phyloP scores from a whole-genome alignment of 2,888 invertebrate genomes.

The Sycophila texana region DNA sequence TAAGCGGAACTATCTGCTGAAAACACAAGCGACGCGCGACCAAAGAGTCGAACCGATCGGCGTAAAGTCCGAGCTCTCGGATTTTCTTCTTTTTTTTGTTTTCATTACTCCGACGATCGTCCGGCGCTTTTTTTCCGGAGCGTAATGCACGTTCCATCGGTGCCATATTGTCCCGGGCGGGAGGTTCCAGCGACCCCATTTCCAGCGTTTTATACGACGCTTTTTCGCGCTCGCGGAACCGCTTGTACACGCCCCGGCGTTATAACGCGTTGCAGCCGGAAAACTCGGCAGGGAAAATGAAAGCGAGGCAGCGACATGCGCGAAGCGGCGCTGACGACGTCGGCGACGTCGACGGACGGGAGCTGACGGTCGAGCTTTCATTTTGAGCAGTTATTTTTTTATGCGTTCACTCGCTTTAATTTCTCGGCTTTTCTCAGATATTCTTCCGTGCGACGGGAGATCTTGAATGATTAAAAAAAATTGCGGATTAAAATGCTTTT shows the following conservation, averaged over 20 bases:
- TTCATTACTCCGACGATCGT: background rate
- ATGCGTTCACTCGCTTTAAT: too few relatives aligned
- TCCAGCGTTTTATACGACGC: constrained; percentile 48
- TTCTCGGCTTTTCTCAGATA: too few relatives aligned
- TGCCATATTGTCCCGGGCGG: constrained; percentile 46
- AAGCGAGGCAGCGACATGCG: constrained; percentile 4
- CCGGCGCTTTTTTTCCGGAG: background rate
- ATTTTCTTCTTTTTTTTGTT: background rate
- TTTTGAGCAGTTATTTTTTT: background rate
- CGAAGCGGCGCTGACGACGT: background rate
- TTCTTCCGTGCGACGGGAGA: too few relatives aligned
- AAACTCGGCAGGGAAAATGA: constrained; percentile 40
- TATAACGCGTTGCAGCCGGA: constrained; percentile 15
- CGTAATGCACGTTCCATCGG: constrained; percentile 47
- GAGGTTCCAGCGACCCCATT: constrained; percentile 50
- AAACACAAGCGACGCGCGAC: too few relatives aligned
- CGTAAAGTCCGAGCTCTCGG: too few relatives aligned
- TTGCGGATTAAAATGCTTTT: too few relatives aligned
- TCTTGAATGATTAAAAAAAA: too few relatives aligned
- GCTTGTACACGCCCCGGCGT: background rate
- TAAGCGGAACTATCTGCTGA: too few relatives aligned
- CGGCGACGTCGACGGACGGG: background rate
- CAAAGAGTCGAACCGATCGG: too few relatives aligned
- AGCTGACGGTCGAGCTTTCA: background rate
- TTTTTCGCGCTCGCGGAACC: constrained; percentile 19